Evolutionary conservation across 2,888 invertebrate species (phyloP).

Genomic region (Amiota communis): DNA sequence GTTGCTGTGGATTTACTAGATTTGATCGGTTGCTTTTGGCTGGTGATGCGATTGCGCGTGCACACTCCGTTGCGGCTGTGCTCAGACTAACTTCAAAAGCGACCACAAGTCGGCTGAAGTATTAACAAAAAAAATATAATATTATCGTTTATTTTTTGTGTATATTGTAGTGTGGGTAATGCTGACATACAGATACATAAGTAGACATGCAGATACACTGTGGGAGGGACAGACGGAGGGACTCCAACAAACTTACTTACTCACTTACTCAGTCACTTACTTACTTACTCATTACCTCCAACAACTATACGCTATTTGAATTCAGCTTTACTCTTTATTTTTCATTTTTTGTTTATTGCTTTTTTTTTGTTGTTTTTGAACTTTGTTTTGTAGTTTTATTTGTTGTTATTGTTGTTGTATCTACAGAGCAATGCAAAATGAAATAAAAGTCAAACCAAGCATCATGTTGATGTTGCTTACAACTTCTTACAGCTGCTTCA

Average conservation of each 20-base stretch:
- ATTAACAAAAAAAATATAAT: slow-evolving; percentile 57
- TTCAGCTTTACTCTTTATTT: background rate
- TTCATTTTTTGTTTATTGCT: background rate
- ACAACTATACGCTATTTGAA: too few species aligned
- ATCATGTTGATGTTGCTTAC: background rate
- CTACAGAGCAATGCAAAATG: slow-evolving; percentile 32
- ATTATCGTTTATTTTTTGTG: slow-evolving; percentile 45
- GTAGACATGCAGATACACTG: background rate
- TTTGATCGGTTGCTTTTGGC: slow-evolving; percentile 31
- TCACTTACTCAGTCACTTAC: too few species aligned
- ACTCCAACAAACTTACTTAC: too few species aligned
- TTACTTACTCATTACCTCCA: too few species aligned
- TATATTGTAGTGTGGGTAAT: too few species aligned
- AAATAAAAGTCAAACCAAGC: background rate
- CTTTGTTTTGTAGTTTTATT: slow-evolving; percentile 19
- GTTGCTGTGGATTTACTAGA: slow-evolving; percentile 19
- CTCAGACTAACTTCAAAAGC: slow-evolving; percentile 71
- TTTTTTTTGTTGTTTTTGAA: slow-evolving; percentile 19
- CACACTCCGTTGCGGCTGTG: slow-evolving; percentile 74
- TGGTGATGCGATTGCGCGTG: slow-evolving; percentile 63
- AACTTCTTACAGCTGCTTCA: too few species aligned
- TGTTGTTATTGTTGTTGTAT: slow-evolving; percentile 26
- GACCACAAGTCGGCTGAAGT: slow-evolving; percentile 70
- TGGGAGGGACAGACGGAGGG: too few species aligned
- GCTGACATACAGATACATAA: too few species aligned